Conservation (phyloP, 2,888 invertebrate genomes). For the Xestoiulus laeticollis region DNA sequence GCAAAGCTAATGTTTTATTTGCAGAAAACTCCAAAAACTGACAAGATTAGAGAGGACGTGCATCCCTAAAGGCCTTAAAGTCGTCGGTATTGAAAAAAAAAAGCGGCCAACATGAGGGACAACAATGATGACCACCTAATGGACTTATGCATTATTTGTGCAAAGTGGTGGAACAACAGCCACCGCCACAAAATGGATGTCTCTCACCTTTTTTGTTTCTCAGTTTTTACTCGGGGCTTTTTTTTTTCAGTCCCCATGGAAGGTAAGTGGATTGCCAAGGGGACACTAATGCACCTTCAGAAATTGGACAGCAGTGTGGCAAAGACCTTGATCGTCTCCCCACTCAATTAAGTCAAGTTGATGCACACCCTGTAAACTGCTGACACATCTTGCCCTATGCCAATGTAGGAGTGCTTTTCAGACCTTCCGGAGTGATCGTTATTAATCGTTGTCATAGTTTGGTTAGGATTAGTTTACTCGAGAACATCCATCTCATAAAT, state of each 20-base stretch:
- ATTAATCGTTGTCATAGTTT: constrained; percentile 37
- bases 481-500: constrained; percentile 13
- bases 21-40: neutral
- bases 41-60: constrained; percentile 37
- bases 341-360: constrained; percentile 34
- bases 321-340: constrained; percentile 27
- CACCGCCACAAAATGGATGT: constrained; percentile 37
- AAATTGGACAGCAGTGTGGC: constrained; percentile 23
- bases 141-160: constrained; percentile 37
- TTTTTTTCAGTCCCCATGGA: neutral
- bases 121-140: constrained; percentile 33
- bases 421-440: neutral
- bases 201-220: constrained; percentile 30
- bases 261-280: constrained; percentile 37
- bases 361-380: constrained; percentile 37
- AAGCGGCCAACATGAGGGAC: neutral
- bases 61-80: constrained; percentile 15
- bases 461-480: constrained; percentile 28
- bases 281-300: constrained; percentile 34
- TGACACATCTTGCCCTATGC: constrained; percentile 14
- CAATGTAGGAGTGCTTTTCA: neutral
- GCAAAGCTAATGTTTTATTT: neutral
- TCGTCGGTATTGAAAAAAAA: constrained; percentile 23
- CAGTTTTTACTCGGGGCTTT: constrained; percentile 14
- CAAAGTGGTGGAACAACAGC: constrained; percentile 37